Evolutionary conservation across 2,113 vertebrate genomes (phyloP), one percentile per base, ranked within the genome.

Genomic region (Connochaetes taurinus): DNA sequence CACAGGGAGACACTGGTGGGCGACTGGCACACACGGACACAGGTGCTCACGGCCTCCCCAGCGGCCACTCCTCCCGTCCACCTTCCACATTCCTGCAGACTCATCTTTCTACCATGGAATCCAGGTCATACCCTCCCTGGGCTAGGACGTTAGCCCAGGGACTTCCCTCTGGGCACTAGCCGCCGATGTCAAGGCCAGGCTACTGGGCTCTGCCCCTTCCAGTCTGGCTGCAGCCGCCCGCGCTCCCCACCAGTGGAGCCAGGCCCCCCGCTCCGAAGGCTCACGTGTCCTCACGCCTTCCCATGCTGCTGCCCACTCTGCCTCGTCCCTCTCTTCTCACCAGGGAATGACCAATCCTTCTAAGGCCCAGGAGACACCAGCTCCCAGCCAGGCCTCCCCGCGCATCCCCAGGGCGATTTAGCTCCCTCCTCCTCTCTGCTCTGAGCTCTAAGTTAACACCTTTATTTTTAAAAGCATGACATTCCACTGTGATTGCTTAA

Each of bases 181-280:
- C 0, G 0, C 12, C 29, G 0, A 0, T 0, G 1, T 1, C 40
- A 0, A n/a, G 15, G 12, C 4, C 2, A 40, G 13, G 29, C 58
- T 9, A 1, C 27, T 0, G 7, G 50, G n/a, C 7, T 33, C 47
- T 15, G 25, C 40, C 17, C 60, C 19, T 21, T 36, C 21, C n/a
- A 7, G 40, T 11, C 53, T 15, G 62, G 71, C 57, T 12, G 58
- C 2, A 1, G 52, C 60, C 27, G 33, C 52, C 4, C 2, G 9
- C 0, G 1, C 19, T 1, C 1, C 1, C 40, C 55, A 40, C 27
- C 36, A 5, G 29, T 10, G 2, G 23, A 4, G 52, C 84, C 21
- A 45, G 71, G 88, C 45, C n/a, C 36, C 40, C 52, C 1, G 2
- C 17, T 60, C 85, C 0, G 40, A 19, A 53, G 0, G 9, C 21